Percentiles rank a stretch among this genome's conserved stretches.
Evolutionary conservation across 1,140 invertebrate species (phyloP).

Genomic region (Uloborus diversus): DNA sequence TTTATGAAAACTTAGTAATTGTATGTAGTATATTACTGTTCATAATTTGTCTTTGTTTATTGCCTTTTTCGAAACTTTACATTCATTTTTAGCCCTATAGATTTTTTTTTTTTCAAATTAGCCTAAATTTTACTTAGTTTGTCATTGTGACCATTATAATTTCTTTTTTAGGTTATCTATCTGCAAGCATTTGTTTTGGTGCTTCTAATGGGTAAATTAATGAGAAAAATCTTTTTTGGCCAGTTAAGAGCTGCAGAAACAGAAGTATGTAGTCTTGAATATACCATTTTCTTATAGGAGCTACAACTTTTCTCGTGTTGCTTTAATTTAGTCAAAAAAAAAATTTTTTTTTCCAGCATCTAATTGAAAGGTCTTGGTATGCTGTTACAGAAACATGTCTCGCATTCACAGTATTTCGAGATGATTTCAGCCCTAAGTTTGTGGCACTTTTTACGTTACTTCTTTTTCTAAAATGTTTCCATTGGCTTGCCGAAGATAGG

Average conservation of each 20-base stretch:
- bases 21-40: too few species aligned
- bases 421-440: constrained; percentile 99
- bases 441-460: constrained; percentile 96
- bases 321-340: neutral
- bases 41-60: too few species aligned
- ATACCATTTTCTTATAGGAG: neutral
- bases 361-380: constrained; percentile 99
- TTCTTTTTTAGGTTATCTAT: constrained; percentile 87
- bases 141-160: neutral
- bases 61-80: too few species aligned
- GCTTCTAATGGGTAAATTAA: constrained; percentile 91
- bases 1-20: too few species aligned
- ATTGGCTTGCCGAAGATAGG: constrained; percentile 98
- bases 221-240: constrained; percentile 97
- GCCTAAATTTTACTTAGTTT: neutral
- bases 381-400: constrained; percentile 98
- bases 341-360: constrained; percentile 79
- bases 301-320: neutral
- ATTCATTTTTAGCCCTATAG: neutral
- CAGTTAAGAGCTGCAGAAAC: constrained; percentile 95
- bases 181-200: constrained; percentile 97
- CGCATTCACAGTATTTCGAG: constrained; percentile 98
- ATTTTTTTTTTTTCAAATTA: neutral
- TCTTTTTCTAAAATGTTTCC: constrained; percentile 98
- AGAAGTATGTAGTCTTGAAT: constrained; percentile 75